These are phyloP conservation scores for Pseudococcus longispinus DNA, from an alignment of 2,888 invertebrate genomes.

Conservation along the genomic window DNA sequence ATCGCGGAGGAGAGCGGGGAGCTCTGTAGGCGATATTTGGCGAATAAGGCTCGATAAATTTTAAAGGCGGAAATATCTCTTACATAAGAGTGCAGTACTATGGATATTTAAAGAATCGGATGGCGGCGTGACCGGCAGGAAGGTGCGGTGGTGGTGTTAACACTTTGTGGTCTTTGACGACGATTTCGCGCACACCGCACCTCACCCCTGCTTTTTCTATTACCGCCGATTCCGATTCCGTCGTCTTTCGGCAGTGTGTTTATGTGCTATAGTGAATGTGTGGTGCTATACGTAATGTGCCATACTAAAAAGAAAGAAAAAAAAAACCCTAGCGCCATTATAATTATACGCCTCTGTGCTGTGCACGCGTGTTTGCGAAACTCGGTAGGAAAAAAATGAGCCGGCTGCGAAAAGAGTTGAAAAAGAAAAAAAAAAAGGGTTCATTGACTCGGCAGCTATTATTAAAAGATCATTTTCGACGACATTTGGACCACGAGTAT, in stretches of 20 bases:
- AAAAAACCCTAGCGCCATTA: slow-evolving; percentile 1
- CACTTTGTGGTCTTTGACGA: slow-evolving; percentile 16
- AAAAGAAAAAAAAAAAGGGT: not conserved
- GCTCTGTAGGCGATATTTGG: slow-evolving; percentile 22
- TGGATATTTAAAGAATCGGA: not conserved
- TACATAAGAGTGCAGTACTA: not conserved
- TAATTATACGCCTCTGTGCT: slow-evolving; percentile 4
- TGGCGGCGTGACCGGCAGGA: not conserved
- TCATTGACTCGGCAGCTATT: slow-evolving; percentile 6
- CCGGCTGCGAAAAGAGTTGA: not conserved
- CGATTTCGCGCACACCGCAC: not conserved
- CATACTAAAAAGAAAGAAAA: not conserved
- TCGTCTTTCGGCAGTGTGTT: not conserved
- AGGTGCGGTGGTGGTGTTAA: not conserved
- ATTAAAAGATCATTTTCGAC: slow-evolving; percentile 33
- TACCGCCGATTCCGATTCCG: not conserved
- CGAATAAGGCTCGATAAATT: not conserved
- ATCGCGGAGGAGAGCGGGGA: not conserved
- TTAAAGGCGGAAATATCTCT: slow-evolving; percentile 17
- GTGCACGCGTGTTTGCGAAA: not conserved
- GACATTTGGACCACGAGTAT: slow-evolving; percentile 1
- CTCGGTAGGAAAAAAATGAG: not conserved
- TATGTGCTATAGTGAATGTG: not conserved
- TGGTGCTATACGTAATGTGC: too few species aligned
- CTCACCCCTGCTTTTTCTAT: not conserved